Base-by-base conservation (phyloP, 2,113 vertebrate genomes). In the Plectropomus leopardus region DNA sequence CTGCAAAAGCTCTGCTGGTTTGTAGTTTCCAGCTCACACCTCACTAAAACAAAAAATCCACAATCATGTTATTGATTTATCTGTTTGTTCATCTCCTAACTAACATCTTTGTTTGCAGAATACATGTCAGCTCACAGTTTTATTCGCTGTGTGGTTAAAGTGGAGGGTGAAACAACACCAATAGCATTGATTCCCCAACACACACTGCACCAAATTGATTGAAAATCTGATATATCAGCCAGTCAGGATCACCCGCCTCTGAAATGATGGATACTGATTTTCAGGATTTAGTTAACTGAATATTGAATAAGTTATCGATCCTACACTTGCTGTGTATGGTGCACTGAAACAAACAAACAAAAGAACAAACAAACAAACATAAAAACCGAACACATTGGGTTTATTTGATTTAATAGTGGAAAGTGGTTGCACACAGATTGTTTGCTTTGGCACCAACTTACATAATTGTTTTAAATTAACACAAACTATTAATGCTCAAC, bases 231-330 rank as follows among this genome's bases (percentile, higher is more conserved):
- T 73, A 48, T 11, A 65, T 51, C 55, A 44, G 23, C 26, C 32
- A 7, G 28, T 64, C 61, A n/a, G 5, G 32, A 51, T 63, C 61
- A 40, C 63, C 13, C 7, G 21, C 24, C 34, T 51, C 34, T 19
- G 23, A 23, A 51, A 59, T 80, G 71, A 75, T 66, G 15, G 53
- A 76, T 59, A 26, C 55, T 55, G 36, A 64, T 78, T 61, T 64
- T 65, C 54, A 64, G 51, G 26, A 42, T 50, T 48, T 26, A 23
- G 17, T 71, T 48, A 40, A 61, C 15, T 75, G 63, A 58, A 58
- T 80, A 73, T 80, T 80, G 51, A 78, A n/a, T 17, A 83, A 28
- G 24, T 51, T 59, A 59, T 74, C 50, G 11, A 64, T 73, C 14
- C 6, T 50, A 28, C 32, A 42, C 34, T 50, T 28, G 23, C 21